Evolutionary conservation across 2,888 invertebrate species (phyloP), one percentile per base, ranked within the genome.

Genomic region (Anarsia innoxiella): DNA sequence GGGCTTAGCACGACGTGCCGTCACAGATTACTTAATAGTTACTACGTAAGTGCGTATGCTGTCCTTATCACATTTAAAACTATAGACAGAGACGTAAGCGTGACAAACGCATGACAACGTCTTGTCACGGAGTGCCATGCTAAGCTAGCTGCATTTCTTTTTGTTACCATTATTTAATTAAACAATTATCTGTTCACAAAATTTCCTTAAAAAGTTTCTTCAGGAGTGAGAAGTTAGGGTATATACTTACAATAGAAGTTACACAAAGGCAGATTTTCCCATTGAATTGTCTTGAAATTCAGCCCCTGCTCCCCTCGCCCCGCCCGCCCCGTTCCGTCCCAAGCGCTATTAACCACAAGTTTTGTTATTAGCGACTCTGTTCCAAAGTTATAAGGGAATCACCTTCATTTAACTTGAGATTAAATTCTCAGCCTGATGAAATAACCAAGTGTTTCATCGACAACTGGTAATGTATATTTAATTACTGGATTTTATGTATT

Each of bases 341-440:
- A 55, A 51, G 43, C 56, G 72, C 73, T 75, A 70, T 76, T 73
- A 77, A 76, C 77, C 76, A 57, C 78, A 79, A 80, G 78, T 79
- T 80, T 77, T 68, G 76, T 78, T 80, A 82, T 80, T 78, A 80
- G 76, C 73, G 66, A 73, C 75, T 76, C 66, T 69, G 76, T 70
- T 66, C 62, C 65, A 74, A 82, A 82, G 71, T 80, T 80, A 68
- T 66, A 71, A 73, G 66, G 67, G 72, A 79, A 79, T 79, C 73
- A 76, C 78, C 74, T 78, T 73, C 64, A 79, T 80, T 78, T 74
- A 76, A 79, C 69, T 79, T 79, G 59, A 70, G 72, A 77, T 82
- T 75, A 75, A 77, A 77, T 77, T 76, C 72, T 74, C 66, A 71
- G 66, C 62, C 59, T 62, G 63, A 66, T 65, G 66, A 59, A 71